phyloP scores from a whole-genome alignment of 2,888 invertebrate genomes.

The Blastobasis lacticolella region DNA sequence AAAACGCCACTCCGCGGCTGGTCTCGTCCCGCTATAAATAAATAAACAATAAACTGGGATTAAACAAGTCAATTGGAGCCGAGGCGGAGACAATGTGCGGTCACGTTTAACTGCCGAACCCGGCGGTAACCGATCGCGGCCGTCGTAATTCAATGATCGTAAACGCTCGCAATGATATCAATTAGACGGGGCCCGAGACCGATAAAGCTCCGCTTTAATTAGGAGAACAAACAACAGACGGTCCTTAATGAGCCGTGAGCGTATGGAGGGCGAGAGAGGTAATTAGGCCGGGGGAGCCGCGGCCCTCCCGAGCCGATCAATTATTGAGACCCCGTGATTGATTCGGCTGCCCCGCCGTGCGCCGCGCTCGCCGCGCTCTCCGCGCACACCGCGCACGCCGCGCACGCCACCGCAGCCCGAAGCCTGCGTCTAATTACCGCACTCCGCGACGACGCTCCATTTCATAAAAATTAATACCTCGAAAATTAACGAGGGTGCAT shows the following conservation, averaged over 20 bases:
- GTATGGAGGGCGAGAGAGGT: slow-evolving; percentile 63
- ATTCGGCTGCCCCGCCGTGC: slow-evolving; percentile 36
- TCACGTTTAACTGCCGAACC: slow-evolving; percentile 62
- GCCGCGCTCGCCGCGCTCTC: slow-evolving; percentile 14
- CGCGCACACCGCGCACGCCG: slow-evolving; percentile 10
- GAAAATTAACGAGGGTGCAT: slow-evolving; percentile 13
- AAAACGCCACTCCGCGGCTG: too few species aligned
- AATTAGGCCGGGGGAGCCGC: slow-evolving; percentile 58
- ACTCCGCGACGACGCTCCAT: slow-evolving; percentile 1
- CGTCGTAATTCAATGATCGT: slow-evolving; percentile 70
- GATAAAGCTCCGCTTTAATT: slow-evolving; percentile 73
- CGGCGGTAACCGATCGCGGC: slow-evolving; percentile 60
- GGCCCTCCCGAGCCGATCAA: slow-evolving; percentile 46
- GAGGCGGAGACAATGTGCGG: slow-evolving; percentile 64
- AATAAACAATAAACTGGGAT: slow-evolving; percentile 67
- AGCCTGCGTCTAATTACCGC: slow-evolving; percentile 29
- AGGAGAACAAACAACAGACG: slow-evolving; percentile 73
- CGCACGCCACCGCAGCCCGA: slow-evolving; percentile 19
- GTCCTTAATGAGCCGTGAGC: slow-evolving; percentile 69
- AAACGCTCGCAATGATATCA: slow-evolving; percentile 72
- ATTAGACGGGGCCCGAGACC: slow-evolving; percentile 65
- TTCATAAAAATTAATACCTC: slow-evolving; percentile 20
- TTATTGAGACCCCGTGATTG: slow-evolving; percentile 66
- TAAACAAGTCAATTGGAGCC: slow-evolving; percentile 66
- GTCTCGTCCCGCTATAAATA: slow-evolving; percentile 42